Evolutionary conservation across 2,113 vertebrate species (phyloP), one percentile per base, ranked within the genome.

Genomic region (Syngnathoides biaculeatus): DNA sequence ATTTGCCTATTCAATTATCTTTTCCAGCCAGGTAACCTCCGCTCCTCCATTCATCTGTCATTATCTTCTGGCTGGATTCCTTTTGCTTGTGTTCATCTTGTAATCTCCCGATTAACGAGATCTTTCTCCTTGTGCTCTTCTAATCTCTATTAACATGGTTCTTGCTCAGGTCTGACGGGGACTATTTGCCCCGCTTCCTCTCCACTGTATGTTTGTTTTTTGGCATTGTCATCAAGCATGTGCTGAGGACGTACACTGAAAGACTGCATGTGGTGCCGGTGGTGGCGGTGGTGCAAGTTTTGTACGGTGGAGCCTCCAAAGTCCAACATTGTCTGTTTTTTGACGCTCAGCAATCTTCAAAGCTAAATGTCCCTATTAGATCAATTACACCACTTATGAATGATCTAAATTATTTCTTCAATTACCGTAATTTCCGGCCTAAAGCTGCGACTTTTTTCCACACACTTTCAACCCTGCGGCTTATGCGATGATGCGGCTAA

Each of bases 141-240:
- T 89, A 89, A 90, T 85, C 75, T 89, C 71, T 81, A 64, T 87
- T 85, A 72, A 76, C 84, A 78, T 82, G 78, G 77, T 80, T 85
- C 79, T 83, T 26, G 84, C 88, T 82, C 75, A 89, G 87, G 88
- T 90, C 84, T 85, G 78, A 86, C 79, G 82, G 74, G 68, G 66
- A 77, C 64, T 43, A 8, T 72, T 72, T 43, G 69, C 69, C 42
- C 69, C 78, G 76, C 43, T 84, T 59, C 5, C 35, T 60, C 20
- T 60, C 10, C 71, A 82, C 75, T 83, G 71, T 87, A 55, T 86
- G 26, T 22, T 12, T n/a, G n/a, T n/a, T 64, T 74, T 80, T 82
- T 82, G 64, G 81, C 72, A 24, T 57, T 77, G 81, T 83, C 72
- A 78, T 83, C 61, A 74, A 69, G 91, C 91, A 92, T 92, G 91